Percentiles rank a stretch among this genome's conserved stretches.
Conservation (phyloP, 2,888 invertebrate genomes). For the Chelonus formosanus region DNA sequence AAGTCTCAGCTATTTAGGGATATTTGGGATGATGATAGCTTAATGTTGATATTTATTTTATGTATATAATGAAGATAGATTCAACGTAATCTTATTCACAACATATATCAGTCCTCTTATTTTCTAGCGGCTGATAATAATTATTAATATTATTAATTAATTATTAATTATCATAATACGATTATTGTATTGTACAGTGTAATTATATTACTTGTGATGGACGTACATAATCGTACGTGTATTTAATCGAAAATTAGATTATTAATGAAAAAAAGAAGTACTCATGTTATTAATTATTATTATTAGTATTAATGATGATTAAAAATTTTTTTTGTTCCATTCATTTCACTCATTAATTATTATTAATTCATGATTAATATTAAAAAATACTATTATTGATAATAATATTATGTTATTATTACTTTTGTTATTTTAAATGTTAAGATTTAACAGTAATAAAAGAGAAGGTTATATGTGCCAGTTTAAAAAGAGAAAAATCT, state of each 20-base stretch:
- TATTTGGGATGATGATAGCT: constrained; percentile 38
- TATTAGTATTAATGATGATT: constrained; percentile 32
- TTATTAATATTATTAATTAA: constrained; percentile 28
- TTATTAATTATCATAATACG: constrained; percentile 9
- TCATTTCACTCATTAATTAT: too few species aligned
- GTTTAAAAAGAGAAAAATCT: constrained; percentile 40
- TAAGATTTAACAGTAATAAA: constrained; percentile 42
- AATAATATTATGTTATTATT: constrained; percentile 37
- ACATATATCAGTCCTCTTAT: constrained; percentile 21
- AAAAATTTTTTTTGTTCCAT: too few species aligned
- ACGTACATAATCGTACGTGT: constrained; percentile 58
- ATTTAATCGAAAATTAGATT: constrained; percentile 44
- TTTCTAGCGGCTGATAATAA: constrained; percentile 37
- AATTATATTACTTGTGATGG: constrained; percentile 62
- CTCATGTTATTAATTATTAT: constrained; percentile 28
- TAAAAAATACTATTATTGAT: constrained; percentile 42
- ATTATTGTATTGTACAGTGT: constrained; percentile 61
- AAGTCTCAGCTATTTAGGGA: too few species aligned
- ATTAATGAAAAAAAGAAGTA: constrained; percentile 40
- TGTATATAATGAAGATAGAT: constrained; percentile 56
- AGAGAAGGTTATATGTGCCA: constrained; percentile 57
- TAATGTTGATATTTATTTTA: constrained; percentile 65
- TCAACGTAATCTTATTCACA: neutral
- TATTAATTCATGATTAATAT: too few species aligned
- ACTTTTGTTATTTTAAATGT: constrained; percentile 47